phyloP scores from a whole-genome alignment of 1,140 invertebrate genomes.

The Agrilus planipennis region DNA sequence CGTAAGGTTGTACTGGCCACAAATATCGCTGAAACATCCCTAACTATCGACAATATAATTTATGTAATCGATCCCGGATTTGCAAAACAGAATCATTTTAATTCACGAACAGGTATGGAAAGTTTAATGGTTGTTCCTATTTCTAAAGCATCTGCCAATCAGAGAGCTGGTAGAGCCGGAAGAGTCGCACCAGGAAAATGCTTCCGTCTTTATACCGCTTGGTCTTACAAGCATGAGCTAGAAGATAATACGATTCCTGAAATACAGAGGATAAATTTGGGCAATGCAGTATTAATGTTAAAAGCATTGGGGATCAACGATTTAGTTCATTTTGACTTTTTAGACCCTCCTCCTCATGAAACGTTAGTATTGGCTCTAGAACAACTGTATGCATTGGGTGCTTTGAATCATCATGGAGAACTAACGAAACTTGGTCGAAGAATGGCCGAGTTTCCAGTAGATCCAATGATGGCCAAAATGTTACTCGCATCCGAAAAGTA shows the following conservation, averaged over 20 bases:
- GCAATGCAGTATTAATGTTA: slow-evolving; percentile 92
- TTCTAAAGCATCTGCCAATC: slow-evolving; percentile 93
- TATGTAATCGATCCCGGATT: slow-evolving; percentile 99
- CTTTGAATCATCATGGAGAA: slow-evolving; percentile 94
- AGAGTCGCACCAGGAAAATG: slow-evolving; percentile 93
- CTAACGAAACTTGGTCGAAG: slow-evolving; percentile 90
- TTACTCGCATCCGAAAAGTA: slow-evolving; percentile 93
- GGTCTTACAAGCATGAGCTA: slow-evolving; percentile 95
- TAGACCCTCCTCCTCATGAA: slow-evolving; percentile 97
- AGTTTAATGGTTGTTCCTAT: slow-evolving; percentile 96
- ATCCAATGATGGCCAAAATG: slow-evolving; percentile 99
- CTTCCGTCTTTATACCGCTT: slow-evolving; percentile 92
- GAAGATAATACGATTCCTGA: slow-evolving; percentile 97
- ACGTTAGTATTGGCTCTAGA: slow-evolving; percentile 91
- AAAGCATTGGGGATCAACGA: slow-evolving; percentile 98
- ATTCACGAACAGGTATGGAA: slow-evolving; percentile 88
- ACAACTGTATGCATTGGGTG: slow-evolving; percentile 95
- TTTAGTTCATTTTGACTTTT: slow-evolving; percentile 95
- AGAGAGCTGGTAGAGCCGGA: slow-evolving; percentile 84
- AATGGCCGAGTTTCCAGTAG: slow-evolving; percentile 98
- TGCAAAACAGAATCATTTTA: slow-evolving; percentile 98
- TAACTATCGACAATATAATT: slow-evolving; percentile 98
- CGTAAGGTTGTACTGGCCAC: slow-evolving; percentile 95
- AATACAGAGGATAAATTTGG: slow-evolving; percentile 95
- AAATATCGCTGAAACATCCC: slow-evolving; percentile 97